These are phyloP conservation scores for Pitangus sulphuratus DNA, from an alignment of 2,797 vertebrate genomes.

Conservation along the genomic window DNA sequence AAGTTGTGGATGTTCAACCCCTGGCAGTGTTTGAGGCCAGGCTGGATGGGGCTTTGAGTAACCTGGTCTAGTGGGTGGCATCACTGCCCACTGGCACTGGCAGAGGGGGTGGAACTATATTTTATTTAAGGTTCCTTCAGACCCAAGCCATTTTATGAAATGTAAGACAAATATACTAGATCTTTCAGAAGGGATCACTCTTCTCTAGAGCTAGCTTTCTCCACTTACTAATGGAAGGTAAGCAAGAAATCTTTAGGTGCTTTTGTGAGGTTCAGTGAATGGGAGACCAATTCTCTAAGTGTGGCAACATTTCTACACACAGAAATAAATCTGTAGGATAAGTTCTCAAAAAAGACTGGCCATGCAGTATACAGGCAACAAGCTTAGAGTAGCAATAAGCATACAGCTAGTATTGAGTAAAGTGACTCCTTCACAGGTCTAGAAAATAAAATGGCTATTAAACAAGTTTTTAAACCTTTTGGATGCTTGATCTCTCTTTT, in stretches of 20 bases:
- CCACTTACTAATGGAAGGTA: not conserved
- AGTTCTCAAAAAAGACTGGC: not conserved
- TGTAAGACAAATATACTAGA: not conserved
- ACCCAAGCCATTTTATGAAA: not conserved
- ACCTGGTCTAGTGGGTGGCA: not conserved
- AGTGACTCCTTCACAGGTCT: not conserved
- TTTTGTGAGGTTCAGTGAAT: not conserved
- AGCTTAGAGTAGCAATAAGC: not conserved
- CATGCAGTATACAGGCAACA: not conserved
- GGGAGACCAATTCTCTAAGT: not conserved
- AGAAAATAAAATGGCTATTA: not conserved
- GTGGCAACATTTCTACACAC: not conserved
- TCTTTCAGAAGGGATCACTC: not conserved
- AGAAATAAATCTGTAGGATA: not conserved
- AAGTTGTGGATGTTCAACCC: not conserved
- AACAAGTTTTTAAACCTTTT: not conserved
- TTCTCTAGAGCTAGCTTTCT: not conserved
- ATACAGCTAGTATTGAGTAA: not conserved
- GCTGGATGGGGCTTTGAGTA: not conserved
- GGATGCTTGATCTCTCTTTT: not conserved
- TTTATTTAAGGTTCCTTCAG: not conserved
- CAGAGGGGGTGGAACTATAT: fast-evolving
- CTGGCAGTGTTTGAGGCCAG: not conserved
- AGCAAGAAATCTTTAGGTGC: not conserved
- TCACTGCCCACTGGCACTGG: too few species aligned